phyloP scores from a whole-genome alignment of 2,888 invertebrate genomes.

The Acleris holmiana region DNA sequence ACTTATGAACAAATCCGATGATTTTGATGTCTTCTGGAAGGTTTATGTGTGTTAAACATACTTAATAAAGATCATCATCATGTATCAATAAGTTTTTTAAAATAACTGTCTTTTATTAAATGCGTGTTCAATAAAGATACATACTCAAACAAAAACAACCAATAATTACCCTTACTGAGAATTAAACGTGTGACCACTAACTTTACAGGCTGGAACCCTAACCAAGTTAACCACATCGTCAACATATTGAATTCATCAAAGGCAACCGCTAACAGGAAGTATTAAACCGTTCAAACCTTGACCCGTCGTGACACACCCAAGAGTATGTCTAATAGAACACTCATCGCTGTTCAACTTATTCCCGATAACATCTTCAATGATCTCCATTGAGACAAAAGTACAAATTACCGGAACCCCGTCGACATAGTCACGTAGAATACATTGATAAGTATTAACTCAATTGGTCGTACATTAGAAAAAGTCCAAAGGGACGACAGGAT shows the following conservation, averaged over 20 bases:
- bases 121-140: too few relatives aligned
- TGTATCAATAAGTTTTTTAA: too few relatives aligned
- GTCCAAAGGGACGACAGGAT: conserved; percentile 60
- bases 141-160: too few relatives aligned
- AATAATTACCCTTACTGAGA: too few relatives aligned
- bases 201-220: too few relatives aligned
- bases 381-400: conserved; percentile 5
- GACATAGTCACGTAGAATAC: conserved; percentile 4
- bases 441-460: conserved; percentile 30
- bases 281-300: not conserved
- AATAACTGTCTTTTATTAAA: too few relatives aligned
- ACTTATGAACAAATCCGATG: too few relatives aligned
- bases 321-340: not conserved
- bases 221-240: not conserved
- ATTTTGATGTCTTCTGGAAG: too few relatives aligned
- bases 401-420: conserved; percentile 43
- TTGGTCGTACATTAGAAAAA: conserved; percentile 31
- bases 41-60: too few relatives aligned
- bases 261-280: not conserved
- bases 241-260: not conserved
- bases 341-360: not conserved
- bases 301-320: not conserved
- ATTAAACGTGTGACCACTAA: too few relatives aligned
- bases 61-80: too few relatives aligned
- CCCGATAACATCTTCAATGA: not conserved